These are phyloP conservation scores for Harpalus rufipes DNA, from an alignment of 2,888 invertebrate species.

Conservation along the genomic window DNA sequence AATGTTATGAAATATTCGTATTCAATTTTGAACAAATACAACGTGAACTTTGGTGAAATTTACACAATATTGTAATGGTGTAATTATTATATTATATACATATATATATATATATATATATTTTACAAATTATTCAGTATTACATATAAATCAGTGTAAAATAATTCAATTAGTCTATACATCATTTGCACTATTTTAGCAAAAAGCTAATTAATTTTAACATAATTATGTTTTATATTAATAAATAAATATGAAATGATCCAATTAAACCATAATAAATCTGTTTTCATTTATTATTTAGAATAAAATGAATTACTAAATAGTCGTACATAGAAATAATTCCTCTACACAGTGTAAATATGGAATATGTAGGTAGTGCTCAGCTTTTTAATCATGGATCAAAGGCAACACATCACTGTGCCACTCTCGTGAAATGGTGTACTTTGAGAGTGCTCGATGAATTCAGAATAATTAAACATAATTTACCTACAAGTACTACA, in stretches of 20 bases:
- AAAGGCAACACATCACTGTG: slow-evolving; percentile 3
- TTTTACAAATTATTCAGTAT: neutral
- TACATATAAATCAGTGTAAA: neutral
- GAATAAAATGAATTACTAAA: neutral
- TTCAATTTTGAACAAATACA: too few relatives aligned
- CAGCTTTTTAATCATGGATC: neutral
- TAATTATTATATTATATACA: neutral
- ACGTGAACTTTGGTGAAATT: too few relatives aligned
- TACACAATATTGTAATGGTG: too few relatives aligned
- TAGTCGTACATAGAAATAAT: neutral
- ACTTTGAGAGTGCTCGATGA: slow-evolving; percentile 8
- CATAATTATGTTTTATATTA: neutral
- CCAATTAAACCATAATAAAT: neutral
- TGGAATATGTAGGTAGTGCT: neutral
- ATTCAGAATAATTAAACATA: slow-evolving; percentile 25
- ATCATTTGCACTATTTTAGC: neutral
- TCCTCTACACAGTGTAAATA: too few relatives aligned
- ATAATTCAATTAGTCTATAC: neutral
- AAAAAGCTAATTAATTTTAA: neutral
- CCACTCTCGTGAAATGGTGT: neutral
- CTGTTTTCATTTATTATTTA: neutral
- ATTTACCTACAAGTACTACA: neutral
- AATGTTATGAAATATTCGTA: too few relatives aligned
- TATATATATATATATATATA: neutral
- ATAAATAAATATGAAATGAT: neutral